Conservation (phyloP, 2,113 vertebrate species). For the Bufo gargarizans region DNA sequence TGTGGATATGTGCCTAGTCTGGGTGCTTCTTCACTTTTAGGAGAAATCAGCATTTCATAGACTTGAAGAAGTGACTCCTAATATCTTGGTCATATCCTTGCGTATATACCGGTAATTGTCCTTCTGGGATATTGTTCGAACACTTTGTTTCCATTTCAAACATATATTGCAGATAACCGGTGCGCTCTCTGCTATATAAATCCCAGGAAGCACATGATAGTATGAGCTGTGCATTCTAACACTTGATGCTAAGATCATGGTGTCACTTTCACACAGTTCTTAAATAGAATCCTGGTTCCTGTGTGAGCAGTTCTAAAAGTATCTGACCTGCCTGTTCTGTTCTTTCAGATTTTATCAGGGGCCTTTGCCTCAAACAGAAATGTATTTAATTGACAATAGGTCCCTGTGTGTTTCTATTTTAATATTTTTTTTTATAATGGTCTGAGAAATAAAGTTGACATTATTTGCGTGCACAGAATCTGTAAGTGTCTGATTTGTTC, state of each 20-base stretch:
- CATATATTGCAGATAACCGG: background rate
- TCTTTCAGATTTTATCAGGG: background rate
- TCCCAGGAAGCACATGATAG: conserved; percentile 41
- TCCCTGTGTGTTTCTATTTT: too few species aligned
- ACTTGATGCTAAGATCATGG: conserved; percentile 48
- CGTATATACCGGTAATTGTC: background rate
- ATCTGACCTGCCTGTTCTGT: conserved; percentile 5
- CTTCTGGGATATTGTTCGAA: background rate
- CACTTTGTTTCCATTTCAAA: background rate
- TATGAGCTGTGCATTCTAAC: conserved; percentile 41
- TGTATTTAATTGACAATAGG: too few species aligned
- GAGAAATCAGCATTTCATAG: background rate
- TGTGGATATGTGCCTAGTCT: too few species aligned
- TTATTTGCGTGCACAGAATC: too few species aligned
- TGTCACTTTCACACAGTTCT: conserved; percentile 45
- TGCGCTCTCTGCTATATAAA: conserved; percentile 27
- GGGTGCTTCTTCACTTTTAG: background rate
- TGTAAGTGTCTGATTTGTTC: too few species aligned
- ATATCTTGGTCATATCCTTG: background rate
- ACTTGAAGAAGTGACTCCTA: background rate
- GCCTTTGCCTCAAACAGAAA: too few species aligned
- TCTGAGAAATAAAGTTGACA: too few species aligned
- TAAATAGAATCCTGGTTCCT: conserved; percentile 35
- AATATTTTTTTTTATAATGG: too few species aligned
- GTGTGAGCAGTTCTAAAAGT: conserved; percentile 22